Conservation (phyloP, 2,797 vertebrate species). For the Choloepus didactylus region DNA sequence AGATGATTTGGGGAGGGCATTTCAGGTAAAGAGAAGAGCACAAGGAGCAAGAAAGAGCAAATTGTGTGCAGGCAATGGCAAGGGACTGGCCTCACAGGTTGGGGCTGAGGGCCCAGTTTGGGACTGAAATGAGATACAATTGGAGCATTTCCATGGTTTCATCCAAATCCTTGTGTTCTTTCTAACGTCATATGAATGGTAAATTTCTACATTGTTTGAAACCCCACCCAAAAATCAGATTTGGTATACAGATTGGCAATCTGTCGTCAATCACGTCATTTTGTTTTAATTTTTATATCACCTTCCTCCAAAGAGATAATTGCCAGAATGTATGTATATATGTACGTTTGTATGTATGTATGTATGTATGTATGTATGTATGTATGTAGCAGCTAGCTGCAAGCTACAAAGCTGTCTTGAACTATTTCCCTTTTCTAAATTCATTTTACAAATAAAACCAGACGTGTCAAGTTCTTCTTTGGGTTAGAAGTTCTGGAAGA, state of each 20-base stretch:
- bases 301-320: neutral
- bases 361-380: too few species aligned
- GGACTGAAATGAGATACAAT: constrained; percentile 18
- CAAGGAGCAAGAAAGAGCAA: constrained; percentile 7
- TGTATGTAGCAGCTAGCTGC: neutral
- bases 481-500: neutral
- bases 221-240: neutral
- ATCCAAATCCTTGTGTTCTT: constrained; percentile 1
- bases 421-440: neutral
- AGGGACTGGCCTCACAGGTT: neutral
- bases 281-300: neutral
- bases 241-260: neutral
- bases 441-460: constrained; percentile 45
- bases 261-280: neutral
- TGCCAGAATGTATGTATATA: neutral
- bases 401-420: neutral
- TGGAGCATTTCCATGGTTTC: constrained; percentile 20
- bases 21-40: constrained; percentile 49
- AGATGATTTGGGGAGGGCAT: constrained; percentile 31
- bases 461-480: neutral
- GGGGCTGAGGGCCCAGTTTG: neutral
- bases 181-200: constrained; percentile 29
- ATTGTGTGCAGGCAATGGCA: neutral
- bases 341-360: too few species aligned
- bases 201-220: constrained; percentile 37